A percentile compares a stretch with the other conserved stretches of the same genome.
These are phyloP conservation scores for Trichomalopsis sarcophagae DNA, from an alignment of 1,140 invertebrate genomes.

Conservation along the genomic window DNA sequence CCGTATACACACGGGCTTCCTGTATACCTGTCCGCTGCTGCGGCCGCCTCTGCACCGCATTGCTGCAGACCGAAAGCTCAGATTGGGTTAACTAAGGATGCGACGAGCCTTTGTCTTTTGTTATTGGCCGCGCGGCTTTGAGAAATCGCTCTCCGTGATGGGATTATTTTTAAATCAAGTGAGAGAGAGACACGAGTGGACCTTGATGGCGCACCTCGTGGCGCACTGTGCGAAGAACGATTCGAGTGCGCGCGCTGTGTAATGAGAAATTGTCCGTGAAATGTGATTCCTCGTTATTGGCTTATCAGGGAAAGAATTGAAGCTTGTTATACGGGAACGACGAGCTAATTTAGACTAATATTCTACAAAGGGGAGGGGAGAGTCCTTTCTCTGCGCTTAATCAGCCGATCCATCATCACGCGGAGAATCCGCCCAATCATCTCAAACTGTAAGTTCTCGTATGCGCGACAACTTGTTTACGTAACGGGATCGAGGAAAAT, in stretches of 20 bases:
- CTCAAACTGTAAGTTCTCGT: not conserved
- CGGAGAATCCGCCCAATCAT: no score
- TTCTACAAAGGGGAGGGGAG: not conserved
- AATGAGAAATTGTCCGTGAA: conserved; percentile 26
- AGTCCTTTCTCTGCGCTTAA: not conserved
- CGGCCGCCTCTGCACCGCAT: not conserved
- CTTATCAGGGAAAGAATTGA: not conserved
- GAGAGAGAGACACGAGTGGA: not conserved
- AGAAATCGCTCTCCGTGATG: conserved; percentile 16
- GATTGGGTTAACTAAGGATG: conserved; percentile 47
- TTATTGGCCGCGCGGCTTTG: not conserved
- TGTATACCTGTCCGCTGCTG: not conserved
- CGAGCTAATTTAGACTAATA: not conserved
- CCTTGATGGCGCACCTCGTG: no score
- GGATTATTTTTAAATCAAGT: conserved; percentile 27
- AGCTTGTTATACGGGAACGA: not conserved
- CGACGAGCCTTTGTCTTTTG: conserved; percentile 37
- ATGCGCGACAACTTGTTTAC: not conserved
- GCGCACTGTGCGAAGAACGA: no score
- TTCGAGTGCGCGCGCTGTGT: not conserved
- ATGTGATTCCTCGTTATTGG: not conserved
- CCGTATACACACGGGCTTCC: not conserved
- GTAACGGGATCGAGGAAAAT: not conserved
- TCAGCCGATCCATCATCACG: no score
- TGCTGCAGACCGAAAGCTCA: conserved; percentile 15